Evolutionary conservation across 2,888 invertebrate genomes (phyloP).

Genomic region (Cerastis rubricosa): DNA sequence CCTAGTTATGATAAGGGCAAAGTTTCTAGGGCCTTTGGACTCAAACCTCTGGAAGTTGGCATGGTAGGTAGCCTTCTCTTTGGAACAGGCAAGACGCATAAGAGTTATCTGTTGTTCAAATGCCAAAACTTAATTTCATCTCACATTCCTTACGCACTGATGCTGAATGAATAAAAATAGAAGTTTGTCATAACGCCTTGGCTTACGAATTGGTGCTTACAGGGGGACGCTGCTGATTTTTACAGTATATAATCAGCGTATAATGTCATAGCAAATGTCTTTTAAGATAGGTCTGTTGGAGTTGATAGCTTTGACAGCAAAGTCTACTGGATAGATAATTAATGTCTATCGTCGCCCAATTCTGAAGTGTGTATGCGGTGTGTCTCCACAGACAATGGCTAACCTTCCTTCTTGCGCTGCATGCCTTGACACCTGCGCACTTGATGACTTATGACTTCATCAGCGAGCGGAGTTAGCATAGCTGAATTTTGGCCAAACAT

Average conservation of each 20-base stretch:
- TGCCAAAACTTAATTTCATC: background rate
- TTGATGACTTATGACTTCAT: background rate
- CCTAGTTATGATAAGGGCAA: constrained; percentile 29
- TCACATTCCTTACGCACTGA: background rate
- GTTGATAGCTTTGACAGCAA: background rate
- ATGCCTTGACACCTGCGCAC: background rate
- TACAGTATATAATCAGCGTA: background rate
- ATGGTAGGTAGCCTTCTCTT: background rate
- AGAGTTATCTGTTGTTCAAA: background rate
- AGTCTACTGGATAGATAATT: background rate
- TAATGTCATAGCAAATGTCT: background rate
- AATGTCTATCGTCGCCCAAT: background rate
- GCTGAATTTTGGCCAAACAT: background rate
- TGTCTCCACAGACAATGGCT: background rate
- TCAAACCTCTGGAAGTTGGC: background rate
- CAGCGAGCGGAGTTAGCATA: background rate
- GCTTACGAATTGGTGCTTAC: background rate
- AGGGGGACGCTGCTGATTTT: background rate
- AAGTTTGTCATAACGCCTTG: background rate
- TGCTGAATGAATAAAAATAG: background rate
- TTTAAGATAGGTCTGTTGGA: background rate
- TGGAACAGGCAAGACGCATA: background rate
- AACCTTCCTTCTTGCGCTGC: background rate
- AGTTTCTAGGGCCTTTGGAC: constrained; percentile 18
- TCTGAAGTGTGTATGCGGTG: background rate